A percentile compares a stretch with the other conserved stretches of the same genome.
Evolutionary conservation across 2,113 vertebrate genomes (phyloP).

Genomic region (Athene noctua): DNA sequence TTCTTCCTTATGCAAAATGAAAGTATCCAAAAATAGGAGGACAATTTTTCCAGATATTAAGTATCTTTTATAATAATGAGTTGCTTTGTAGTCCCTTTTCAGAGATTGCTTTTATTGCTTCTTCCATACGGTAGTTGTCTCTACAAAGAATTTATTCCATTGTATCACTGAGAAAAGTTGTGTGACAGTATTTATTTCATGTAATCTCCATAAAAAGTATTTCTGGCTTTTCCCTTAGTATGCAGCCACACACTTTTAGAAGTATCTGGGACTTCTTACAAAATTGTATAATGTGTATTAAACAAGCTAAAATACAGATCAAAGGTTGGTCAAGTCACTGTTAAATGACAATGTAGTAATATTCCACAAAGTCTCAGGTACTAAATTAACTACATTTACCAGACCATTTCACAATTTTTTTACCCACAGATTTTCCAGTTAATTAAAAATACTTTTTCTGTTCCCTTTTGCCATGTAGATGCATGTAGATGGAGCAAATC

Average conservation of each 20-base stretch:
- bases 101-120: neutral
- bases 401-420: neutral
- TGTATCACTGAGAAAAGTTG: neutral
- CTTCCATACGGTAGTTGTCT: neutral
- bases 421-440: neutral
- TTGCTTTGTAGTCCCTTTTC: neutral
- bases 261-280: neutral
- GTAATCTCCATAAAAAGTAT: neutral
- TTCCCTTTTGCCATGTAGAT: neutral
- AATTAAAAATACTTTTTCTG: neutral
- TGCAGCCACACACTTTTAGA: neutral
- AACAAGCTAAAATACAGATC: neutral
- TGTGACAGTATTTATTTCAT: neutral
- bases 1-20: neutral
- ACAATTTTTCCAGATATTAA: neutral
- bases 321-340: neutral
- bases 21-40: neutral
- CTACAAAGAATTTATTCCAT: neutral
- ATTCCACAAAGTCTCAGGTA: neutral
- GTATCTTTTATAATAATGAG: neutral
- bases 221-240: neutral
- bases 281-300: neutral
- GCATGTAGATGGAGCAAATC: neutral
- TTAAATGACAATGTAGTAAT: neutral
- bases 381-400: neutral